These are phyloP conservation scores for Drosophila kanapiae DNA, from an alignment of 1,140 invertebrate species.

Conservation along the genomic window DNA sequence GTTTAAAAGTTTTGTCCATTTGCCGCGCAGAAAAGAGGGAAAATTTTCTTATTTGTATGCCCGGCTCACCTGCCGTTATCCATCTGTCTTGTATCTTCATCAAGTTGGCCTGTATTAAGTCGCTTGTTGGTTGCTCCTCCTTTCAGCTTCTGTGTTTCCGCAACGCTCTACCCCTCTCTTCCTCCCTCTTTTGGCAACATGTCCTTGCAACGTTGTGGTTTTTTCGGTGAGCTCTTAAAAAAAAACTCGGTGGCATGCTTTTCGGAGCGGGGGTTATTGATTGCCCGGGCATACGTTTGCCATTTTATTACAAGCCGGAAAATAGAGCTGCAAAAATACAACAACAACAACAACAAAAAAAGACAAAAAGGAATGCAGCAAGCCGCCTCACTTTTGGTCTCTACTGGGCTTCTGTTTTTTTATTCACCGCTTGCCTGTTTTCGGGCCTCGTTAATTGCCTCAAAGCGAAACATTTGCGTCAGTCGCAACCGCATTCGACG, in stretches of 20 bases:
- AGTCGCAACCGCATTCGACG: slow-evolving; percentile 64
- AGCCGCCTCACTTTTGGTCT: slow-evolving; percentile 39
- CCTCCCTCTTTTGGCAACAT: background rate
- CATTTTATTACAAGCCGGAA: slow-evolving; percentile 74
- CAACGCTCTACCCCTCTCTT: slow-evolving; percentile 1
- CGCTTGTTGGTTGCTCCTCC: slow-evolving; percentile 60
- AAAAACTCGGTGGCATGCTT: slow-evolving; percentile 49
- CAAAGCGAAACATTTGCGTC: slow-evolving; percentile 83
- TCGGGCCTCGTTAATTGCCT: slow-evolving; percentile 77
- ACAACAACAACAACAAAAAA: slow-evolving; percentile 17
- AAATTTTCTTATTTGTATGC: slow-evolving; percentile 82
- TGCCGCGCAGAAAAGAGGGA: slow-evolving; percentile 17
- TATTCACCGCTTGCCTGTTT: slow-evolving; percentile 22
- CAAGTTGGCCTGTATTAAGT: slow-evolving; percentile 79
- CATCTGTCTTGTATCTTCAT: slow-evolving; percentile 82
- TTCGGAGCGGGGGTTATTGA: slow-evolving; percentile 68
- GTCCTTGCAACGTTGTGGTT: slow-evolving; percentile 55
- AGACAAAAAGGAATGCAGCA: slow-evolving; percentile 10
- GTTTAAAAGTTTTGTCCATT: slow-evolving; percentile 70
- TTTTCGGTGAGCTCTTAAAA: slow-evolving; percentile 45
- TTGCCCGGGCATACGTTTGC: slow-evolving; percentile 78
- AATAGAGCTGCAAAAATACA: slow-evolving; percentile 41
- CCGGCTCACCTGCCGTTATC: slow-evolving; percentile 75
- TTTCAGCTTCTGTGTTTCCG: background rate
- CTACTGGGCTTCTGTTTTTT: slow-evolving; percentile 1